Conservation (phyloP, 2,113 vertebrate genomes). For the Paramisgurnus dabryanus region DNA sequence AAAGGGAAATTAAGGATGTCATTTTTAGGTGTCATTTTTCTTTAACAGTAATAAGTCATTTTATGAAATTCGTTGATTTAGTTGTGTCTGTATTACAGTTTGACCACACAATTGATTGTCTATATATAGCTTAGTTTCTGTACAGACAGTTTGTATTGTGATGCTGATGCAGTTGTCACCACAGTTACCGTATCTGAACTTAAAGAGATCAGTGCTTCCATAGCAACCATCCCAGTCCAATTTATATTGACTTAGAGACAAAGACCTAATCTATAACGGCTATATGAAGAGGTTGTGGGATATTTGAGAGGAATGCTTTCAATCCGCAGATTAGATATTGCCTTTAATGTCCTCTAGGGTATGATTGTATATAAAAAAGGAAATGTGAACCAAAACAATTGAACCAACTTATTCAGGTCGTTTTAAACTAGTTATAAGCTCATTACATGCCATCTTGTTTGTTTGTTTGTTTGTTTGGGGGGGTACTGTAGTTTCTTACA, state of each 20-base stretch:
- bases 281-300: neutral
- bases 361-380: neutral
- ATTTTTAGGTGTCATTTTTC: too few species aligned
- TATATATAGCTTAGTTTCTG: neutral
- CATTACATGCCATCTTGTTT: too few species aligned
- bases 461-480: too few species aligned
- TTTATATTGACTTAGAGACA: constrained; percentile 6
- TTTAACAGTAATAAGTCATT: too few species aligned
- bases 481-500: too few species aligned
- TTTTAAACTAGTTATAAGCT: too few species aligned
- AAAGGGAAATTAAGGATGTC: too few species aligned
- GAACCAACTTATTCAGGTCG: neutral
- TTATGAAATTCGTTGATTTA: too few species aligned
- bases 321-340: neutral
- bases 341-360: neutral
- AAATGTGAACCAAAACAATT: neutral
- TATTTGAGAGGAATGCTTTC: neutral
- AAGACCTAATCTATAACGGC: neutral
- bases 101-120: neutral
- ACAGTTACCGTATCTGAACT: neutral
- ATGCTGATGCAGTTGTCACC: neutral
- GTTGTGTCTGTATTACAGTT: neutral
- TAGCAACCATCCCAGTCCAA: neutral
- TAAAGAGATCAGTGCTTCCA: constrained; percentile 10
- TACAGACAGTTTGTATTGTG: neutral